Conservation (phyloP, 2,888 invertebrate species). For the Empis stercorea region DNA sequence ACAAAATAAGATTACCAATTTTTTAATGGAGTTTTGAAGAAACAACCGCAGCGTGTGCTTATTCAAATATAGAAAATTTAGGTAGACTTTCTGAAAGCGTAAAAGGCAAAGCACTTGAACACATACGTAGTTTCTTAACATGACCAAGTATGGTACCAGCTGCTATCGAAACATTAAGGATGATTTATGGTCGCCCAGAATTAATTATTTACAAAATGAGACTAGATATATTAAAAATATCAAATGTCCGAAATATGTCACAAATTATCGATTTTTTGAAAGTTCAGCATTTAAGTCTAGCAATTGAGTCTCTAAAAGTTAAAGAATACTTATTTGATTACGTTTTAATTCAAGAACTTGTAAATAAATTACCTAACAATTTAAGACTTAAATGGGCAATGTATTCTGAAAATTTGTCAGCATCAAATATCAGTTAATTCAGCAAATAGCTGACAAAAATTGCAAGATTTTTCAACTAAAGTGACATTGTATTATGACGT, state of each 20-base stretch:
- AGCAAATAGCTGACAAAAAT: too few species aligned
- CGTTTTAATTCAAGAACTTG: conserved; percentile 10
- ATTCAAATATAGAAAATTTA: conserved; percentile 3
- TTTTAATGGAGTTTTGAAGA: conserved; percentile 3
- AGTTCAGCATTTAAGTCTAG: conserved; percentile 9
- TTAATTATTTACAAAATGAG: conserved; percentile 1
- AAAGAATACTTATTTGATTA: conserved; percentile 8
- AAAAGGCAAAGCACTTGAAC: conserved; percentile 4
- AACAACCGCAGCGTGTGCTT: conserved; percentile 4
- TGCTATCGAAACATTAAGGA: background rate
- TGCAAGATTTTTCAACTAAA: too few species aligned
- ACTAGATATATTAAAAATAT: background rate
- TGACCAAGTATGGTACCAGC: background rate
- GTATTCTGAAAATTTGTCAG: background rate
- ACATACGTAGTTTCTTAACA: background rate
- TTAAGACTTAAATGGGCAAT: conserved; percentile 12
- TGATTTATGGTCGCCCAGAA: conserved; percentile 5
- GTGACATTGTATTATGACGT: too few species aligned
- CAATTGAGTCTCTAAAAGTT: conserved; percentile 11
- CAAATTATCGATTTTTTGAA: conserved; percentile 3
- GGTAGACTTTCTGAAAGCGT: background rate
- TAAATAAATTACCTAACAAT: conserved; percentile 10
- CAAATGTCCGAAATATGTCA: background rate
- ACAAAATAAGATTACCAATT: background rate
- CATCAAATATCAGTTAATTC: too few species aligned